These are phyloP conservation scores for Frieseomelitta varia DNA, from an alignment of 1,140 invertebrate species.

Conservation along the genomic window DNA sequence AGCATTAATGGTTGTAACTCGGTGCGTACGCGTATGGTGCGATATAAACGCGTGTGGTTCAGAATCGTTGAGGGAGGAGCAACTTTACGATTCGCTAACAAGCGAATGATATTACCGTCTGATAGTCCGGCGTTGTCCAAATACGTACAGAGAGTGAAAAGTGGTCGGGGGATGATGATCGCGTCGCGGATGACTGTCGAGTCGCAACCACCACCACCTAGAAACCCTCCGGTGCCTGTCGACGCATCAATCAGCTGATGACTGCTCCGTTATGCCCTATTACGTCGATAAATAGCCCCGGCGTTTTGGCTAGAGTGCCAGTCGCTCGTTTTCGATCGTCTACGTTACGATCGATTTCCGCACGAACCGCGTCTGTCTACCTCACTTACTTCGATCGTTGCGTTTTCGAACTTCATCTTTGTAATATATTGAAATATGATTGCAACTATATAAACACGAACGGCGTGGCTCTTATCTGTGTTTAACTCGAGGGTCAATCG, in stretches of 20 bases:
- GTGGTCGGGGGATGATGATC: constrained; percentile 1
- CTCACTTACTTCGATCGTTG: neutral
- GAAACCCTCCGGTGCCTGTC: constrained; percentile 34
- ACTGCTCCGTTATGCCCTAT: constrained; percentile 67
- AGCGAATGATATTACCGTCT: constrained; percentile 30
- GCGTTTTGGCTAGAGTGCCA: constrained; percentile 45
- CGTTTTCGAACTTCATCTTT: neutral
- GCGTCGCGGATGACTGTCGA: neutral
- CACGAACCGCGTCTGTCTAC: no score
- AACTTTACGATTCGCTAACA: neutral
- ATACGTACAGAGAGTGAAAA: constrained; percentile 29
- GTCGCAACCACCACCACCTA: constrained; percentile 3
- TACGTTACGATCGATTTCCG: constrained; percentile 35
- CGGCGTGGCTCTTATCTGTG: no score
- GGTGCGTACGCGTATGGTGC: no score
- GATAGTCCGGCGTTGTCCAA: constrained; percentile 2
- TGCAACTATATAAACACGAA: no score
- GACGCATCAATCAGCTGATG: constrained; percentile 68
- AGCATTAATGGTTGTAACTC: no score
- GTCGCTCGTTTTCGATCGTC: constrained; percentile 37
- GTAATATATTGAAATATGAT: no score
- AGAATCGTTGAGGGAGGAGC: neutral
- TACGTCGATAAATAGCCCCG: constrained; percentile 64
- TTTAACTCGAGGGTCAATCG: no score
- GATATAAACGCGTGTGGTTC: neutral